phyloP scores from a whole-genome alignment of 2,888 invertebrate species.

The Eueremaeus valkanovi region DNA sequence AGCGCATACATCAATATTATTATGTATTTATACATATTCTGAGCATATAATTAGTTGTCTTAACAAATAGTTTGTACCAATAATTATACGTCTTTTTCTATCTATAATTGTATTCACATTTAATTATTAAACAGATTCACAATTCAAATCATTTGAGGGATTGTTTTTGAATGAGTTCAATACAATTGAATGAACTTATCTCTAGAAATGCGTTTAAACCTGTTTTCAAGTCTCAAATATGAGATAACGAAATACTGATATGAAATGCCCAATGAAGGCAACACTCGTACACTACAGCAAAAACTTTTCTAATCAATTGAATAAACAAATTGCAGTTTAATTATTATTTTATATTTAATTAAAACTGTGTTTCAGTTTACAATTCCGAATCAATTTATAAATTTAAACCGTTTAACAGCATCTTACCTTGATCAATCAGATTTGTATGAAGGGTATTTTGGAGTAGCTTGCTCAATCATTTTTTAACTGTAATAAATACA shows the following conservation, averaged over 20 bases:
- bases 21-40: not conserved
- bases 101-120: not conserved
- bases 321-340: no score
- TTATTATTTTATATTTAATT: no score
- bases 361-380: no score
- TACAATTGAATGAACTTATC: constrained; percentile 1
- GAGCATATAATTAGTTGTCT: not conserved
- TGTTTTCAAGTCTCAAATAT: not conserved
- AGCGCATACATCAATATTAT: not conserved
- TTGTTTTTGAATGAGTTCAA: constrained; percentile 1
- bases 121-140: not conserved
- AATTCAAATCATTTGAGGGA: not conserved
- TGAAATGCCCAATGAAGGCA: no score
- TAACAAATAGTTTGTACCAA: not conserved
- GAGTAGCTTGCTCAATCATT: no score
- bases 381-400: no score
- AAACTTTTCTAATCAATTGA: no score
- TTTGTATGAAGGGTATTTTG: no score
- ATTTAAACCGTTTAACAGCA: no score
- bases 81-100: not conserved
- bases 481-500: no score
- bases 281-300: no score
- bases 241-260: constrained; percentile 1
- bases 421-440: no score
- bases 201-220: constrained; percentile 5